Percentiles rank a stretch among this genome's conserved stretches.
phyloP scores from a whole-genome alignment of 2,888 invertebrate genomes.

The Drosophila longiperda region DNA sequence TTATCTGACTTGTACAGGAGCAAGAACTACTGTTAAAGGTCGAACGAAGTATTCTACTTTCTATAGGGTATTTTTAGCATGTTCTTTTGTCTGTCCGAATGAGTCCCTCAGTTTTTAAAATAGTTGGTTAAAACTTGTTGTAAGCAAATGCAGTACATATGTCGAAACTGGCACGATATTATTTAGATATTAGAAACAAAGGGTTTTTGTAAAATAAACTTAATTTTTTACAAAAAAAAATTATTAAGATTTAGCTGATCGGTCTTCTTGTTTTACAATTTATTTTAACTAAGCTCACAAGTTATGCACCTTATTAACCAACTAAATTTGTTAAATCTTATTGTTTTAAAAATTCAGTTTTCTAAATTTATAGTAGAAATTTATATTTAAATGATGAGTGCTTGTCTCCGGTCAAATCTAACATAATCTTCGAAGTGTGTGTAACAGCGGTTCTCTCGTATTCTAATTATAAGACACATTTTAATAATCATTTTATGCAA shows the following conservation, averaged over 20 bases:
- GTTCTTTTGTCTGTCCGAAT: background rate
- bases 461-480: background rate
- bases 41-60: background rate
- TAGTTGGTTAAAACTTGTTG: background rate
- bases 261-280: background rate
- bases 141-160: background rate
- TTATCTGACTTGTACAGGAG: background rate
- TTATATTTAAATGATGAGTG: background rate
- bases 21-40: background rate
- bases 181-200: background rate
- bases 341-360: background rate
- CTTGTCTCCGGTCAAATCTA: background rate
- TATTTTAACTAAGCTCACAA: background rate
- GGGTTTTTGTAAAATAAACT: background rate
- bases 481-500: background rate
- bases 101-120: background rate
- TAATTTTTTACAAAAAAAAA: background rate
- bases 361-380: background rate
- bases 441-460: background rate
- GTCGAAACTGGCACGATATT: background rate
- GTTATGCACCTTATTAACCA: background rate
- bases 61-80: background rate
- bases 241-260: background rate
- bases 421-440: background rate
- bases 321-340: background rate